Conservation (phyloP, 2,113 vertebrate genomes). For the Rhinopomastus cyanomelas region DNA sequence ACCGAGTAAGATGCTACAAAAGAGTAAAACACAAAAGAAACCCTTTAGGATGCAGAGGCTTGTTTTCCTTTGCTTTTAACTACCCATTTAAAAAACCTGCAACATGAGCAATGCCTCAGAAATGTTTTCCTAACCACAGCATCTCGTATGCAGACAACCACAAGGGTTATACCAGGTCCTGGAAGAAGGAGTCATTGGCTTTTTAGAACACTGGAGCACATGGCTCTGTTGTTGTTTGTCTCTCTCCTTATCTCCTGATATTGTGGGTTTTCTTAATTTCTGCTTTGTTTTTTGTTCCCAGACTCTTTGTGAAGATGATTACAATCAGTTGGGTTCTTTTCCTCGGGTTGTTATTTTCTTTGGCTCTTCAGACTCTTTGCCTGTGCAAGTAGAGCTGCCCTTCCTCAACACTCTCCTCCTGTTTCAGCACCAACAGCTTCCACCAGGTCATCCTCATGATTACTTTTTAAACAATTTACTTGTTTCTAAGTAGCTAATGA, state of each 20-base stretch:
- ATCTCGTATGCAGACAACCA: slow-evolving; percentile 65
- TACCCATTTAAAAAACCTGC: slow-evolving; percentile 55
- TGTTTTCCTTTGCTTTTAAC: slow-evolving; percentile 64
- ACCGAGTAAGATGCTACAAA: not conserved
- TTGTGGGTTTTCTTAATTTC: not conserved
- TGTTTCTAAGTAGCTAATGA: not conserved
- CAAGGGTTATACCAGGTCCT: slow-evolving; percentile 64
- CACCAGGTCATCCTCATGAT: not conserved
- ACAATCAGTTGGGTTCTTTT: not conserved
- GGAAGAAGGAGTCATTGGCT: slow-evolving; percentile 55
- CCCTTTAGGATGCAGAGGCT: not conserved
- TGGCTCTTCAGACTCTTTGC: not conserved
- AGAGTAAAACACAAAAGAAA: not conserved
- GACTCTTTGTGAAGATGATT: not conserved
- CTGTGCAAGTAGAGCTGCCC: not conserved
- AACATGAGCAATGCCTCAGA: slow-evolving; percentile 64
- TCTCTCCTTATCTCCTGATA: not conserved
- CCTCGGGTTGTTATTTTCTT: not conserved
- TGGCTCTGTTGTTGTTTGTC: slow-evolving; percentile 2
- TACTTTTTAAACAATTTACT: not conserved
- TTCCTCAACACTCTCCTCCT: not conserved
- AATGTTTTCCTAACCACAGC: slow-evolving; percentile 74
- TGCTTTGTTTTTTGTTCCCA: not conserved
- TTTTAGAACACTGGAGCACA: not conserved
- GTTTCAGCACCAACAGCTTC: not conserved